Conservation (phyloP, 2,888 invertebrate genomes). For the Polydrusus tereticollis region DNA sequence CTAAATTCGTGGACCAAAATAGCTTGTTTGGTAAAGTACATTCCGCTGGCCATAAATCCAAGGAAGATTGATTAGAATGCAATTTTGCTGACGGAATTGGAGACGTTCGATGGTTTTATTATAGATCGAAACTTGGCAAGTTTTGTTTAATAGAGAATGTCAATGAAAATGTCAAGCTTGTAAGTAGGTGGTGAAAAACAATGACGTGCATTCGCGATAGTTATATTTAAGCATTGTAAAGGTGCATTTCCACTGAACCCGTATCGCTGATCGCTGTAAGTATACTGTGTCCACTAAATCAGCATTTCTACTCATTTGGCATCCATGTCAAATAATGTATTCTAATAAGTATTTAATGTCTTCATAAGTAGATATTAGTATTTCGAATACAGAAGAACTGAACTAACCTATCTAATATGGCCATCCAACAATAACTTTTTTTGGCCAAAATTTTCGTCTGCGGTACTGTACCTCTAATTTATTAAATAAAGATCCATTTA, state of each 20-base stretch:
- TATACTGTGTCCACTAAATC: constrained; percentile 19
- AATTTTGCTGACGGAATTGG: constrained; percentile 29
- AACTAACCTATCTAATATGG: no score
- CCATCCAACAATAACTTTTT: no score
- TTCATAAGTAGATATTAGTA: no score
- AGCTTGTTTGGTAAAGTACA: constrained; percentile 32
- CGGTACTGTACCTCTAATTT: no score
- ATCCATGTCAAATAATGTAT: no score
- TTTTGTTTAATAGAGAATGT: constrained; percentile 37
- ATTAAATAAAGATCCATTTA: no score
- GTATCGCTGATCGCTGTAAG: no score
- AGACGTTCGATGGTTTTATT: constrained; percentile 31
- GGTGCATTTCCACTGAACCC: no score
- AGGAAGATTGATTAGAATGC: constrained; percentile 25
- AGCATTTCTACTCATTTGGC: constrained; percentile 37
- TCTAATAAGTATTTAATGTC: no score
- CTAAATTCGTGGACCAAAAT: constrained; percentile 21
- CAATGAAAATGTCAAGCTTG: constrained; percentile 43
- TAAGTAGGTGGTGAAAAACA: constrained; percentile 37
- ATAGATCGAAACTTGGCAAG: constrained; percentile 42
- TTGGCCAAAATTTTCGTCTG: no score
- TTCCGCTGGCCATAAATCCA: constrained; percentile 27
- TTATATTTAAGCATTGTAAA: constrained; percentile 26
- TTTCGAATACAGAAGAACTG: no score
- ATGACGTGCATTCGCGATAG: constrained; percentile 24